A percentile compares a stretch with the other conserved stretches of the same genome.
Conservation (phyloP, 2,888 invertebrate species). For the Torymus tubicola region DNA sequence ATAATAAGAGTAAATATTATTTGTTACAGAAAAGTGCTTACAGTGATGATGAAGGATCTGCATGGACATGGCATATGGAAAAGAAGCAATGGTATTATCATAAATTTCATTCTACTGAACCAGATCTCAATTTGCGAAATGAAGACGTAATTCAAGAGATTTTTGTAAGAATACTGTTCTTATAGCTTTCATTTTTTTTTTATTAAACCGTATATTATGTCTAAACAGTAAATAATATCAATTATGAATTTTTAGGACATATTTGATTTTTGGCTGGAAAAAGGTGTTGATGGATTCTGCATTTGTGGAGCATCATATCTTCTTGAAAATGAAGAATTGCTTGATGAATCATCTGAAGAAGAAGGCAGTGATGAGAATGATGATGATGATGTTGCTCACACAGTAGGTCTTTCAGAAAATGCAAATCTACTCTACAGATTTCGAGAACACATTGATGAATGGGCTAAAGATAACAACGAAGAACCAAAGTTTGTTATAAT, state of each 20-base stretch:
- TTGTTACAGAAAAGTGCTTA: constrained; percentile 79
- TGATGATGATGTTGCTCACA: constrained; percentile 28
- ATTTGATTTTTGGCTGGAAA: constrained; percentile 67
- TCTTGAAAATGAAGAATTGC: constrained; percentile 62
- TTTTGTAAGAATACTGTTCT: constrained; percentile 76
- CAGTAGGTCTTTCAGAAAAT: constrained; percentile 56
- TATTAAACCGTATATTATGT: constrained; percentile 11
- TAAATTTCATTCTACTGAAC: constrained; percentile 85
- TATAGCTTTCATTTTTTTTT: background rate
- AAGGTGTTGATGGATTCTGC: constrained; percentile 68
- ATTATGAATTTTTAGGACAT: constrained; percentile 59
- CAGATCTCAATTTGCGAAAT: constrained; percentile 89
- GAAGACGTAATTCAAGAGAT: constrained; percentile 83
- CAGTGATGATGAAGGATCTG: constrained; percentile 79
- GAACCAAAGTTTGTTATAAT: constrained; percentile 64
- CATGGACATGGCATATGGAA: constrained; percentile 84
- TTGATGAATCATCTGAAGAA: constrained; percentile 53
- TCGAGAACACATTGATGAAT: constrained; percentile 63
- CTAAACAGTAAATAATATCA: background rate
- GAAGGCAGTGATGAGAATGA: constrained; percentile 7
- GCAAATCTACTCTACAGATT: constrained; percentile 62
- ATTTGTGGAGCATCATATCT: constrained; percentile 64
- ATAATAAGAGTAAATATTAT: background rate
- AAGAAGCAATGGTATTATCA: constrained; percentile 88
- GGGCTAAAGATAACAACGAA: constrained; percentile 62